These are phyloP conservation scores for Meandrina meandrites DNA, from an alignment of 92 coral and sea anemone species.

Conservation along the genomic window DNA sequence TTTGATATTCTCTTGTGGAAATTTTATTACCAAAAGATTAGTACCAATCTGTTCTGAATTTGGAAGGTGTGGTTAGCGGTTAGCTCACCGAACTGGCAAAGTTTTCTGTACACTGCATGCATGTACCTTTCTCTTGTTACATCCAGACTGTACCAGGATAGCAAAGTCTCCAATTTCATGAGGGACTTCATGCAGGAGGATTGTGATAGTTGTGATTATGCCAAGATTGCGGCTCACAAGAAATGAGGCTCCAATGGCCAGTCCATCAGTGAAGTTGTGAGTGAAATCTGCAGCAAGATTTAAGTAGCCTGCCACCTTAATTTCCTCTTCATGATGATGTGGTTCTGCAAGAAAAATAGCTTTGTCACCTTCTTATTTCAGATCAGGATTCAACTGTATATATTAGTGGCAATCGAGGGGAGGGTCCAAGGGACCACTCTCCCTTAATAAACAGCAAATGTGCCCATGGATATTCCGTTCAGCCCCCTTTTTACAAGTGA, in stretches of 20 bases:
- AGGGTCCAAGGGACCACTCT: no score
- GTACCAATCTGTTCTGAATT: background rate
- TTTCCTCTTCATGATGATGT: conserved; percentile 63
- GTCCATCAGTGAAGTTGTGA: conserved; percentile 97
- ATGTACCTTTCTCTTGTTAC: conserved; percentile 87
- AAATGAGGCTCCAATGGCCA: conserved; percentile 97
- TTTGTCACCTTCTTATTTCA: background rate
- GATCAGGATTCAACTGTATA: background rate
- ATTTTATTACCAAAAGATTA: no score
- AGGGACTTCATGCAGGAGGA: conserved; percentile 95
- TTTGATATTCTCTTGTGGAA: no score
- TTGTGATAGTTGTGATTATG: conserved; percentile 90
- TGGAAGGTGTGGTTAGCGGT: no score
- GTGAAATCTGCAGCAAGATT: conserved; percentile 99
- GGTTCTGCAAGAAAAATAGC: conserved; percentile 15
- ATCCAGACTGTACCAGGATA: conserved; percentile 94
- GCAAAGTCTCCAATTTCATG: conserved; percentile 99
- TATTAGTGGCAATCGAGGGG: no score
- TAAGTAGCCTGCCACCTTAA: conserved; percentile 97
- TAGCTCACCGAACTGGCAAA: no score
- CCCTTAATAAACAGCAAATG: no score
- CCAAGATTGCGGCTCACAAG: conserved; percentile 94
- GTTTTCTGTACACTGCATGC: background rate
- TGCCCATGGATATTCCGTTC: no score
- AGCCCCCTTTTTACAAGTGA: no score